Percentiles rank a stretch among this genome's conserved stretches.
Conservation (phyloP, 2,888 invertebrate species). For the Eulithis prunata region DNA sequence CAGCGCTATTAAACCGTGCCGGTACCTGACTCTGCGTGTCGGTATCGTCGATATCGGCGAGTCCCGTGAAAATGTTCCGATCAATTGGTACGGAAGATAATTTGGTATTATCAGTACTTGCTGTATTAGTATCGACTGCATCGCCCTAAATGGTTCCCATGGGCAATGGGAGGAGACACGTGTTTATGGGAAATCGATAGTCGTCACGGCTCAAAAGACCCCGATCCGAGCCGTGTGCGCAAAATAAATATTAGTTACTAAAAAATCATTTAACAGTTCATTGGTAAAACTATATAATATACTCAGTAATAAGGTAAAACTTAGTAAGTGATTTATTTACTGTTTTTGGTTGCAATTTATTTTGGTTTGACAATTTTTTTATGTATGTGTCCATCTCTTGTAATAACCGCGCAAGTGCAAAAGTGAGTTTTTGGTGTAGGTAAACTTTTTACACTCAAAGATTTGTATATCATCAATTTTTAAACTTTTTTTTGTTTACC, state of each 20-base stretch:
- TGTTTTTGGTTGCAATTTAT: no score
- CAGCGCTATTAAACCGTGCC: no score
- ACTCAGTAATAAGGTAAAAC: not conserved
- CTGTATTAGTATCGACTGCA: constrained; percentile 45
- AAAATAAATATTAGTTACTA: constrained; percentile 10
- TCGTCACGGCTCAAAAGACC: constrained; percentile 39
- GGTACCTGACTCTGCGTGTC: no score
- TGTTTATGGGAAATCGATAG: constrained; percentile 51
- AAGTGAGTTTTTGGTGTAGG: no score
- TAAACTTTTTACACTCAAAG: no score
- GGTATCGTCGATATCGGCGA: no score
- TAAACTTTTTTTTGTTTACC: no score
- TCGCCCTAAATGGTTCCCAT: constrained; percentile 79
- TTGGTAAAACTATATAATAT: not conserved
- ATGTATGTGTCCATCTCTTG: no score
- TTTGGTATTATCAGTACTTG: constrained; percentile 60
- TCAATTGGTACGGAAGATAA: constrained; percentile 65
- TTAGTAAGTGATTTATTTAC: no score
- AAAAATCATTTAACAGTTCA: not conserved
- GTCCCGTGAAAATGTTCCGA: constrained; percentile 42
- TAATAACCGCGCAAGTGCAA: not conserved
- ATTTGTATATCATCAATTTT: no score
- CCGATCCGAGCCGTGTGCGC: constrained; percentile 12
- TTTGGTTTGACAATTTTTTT: no score
- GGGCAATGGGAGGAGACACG: constrained; percentile 49